phyloP scores from a whole-genome alignment of 2,888 invertebrate species.

The Platypus cylindrus region DNA sequence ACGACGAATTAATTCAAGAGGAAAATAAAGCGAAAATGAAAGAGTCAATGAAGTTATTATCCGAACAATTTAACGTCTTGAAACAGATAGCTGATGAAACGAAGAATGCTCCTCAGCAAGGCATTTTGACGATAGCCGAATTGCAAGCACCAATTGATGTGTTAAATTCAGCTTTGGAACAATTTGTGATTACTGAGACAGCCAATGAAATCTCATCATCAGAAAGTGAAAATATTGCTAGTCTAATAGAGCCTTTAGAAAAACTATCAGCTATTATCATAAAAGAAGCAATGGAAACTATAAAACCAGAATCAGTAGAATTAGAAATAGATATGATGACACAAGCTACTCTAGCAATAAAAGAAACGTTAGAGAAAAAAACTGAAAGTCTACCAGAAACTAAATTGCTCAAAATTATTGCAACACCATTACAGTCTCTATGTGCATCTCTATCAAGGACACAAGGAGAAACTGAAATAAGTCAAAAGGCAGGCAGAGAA shows the following conservation, averaged over 20 bases:
- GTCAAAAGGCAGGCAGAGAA: neutral
- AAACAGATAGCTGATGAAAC: slow-evolving; percentile 3
- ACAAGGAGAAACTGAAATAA: slow-evolving; percentile 1
- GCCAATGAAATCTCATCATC: neutral
- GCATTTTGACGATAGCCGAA: neutral
- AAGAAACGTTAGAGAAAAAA: slow-evolving; percentile 2
- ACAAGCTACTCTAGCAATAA: slow-evolving; percentile 8
- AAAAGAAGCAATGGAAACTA: neutral
- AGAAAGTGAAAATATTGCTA: neutral
- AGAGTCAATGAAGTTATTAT: neutral
- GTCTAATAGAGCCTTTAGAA: slow-evolving; percentile 10
- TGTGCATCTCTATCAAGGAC: slow-evolving; percentile 1
- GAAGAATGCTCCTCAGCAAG: slow-evolving; percentile 3
- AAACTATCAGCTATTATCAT: slow-evolving; percentile 9
- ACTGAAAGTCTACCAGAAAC: slow-evolving; percentile 2
- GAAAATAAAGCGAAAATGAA: neutral
- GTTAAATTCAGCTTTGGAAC: neutral
- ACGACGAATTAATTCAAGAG: neutral
- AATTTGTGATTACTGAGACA: slow-evolving; percentile 1
- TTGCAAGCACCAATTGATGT: neutral
- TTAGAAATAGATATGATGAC: neutral
- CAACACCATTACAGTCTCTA: slow-evolving; percentile 1
- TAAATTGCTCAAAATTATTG: slow-evolving; percentile 1
- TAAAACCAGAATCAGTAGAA: neutral
- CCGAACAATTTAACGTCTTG: slow-evolving; percentile 1